Conservation (phyloP, 2,797 vertebrate genomes). For the Antennarius maculatus region DNA sequence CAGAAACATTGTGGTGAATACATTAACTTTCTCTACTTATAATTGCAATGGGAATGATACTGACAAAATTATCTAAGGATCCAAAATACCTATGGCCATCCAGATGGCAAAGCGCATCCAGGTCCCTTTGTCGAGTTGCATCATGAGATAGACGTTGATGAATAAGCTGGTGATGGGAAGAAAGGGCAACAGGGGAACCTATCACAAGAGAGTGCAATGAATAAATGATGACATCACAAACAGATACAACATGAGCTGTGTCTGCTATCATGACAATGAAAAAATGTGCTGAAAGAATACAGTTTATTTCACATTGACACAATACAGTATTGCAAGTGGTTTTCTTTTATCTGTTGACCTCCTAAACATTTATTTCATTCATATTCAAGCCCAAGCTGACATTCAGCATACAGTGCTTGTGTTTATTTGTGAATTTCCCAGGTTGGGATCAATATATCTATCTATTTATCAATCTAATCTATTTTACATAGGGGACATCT, state of each 20-base stretch:
- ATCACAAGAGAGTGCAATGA: slow-evolving; percentile 14
- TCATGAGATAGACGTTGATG: slow-evolving; percentile 97
- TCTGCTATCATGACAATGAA: no score
- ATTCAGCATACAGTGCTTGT: no score
- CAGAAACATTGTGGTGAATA: neutral
- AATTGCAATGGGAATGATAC: neutral
- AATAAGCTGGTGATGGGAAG: slow-evolving; percentile 92
- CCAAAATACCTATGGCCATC: slow-evolving; percentile 88
- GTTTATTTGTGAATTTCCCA: no score
- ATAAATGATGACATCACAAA: neutral
- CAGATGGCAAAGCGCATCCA: slow-evolving; percentile 94
- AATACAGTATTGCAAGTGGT: no score
- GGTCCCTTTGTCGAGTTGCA: slow-evolving; percentile 91
- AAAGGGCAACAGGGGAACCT: slow-evolving; percentile 93
- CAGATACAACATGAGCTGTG: neutral
- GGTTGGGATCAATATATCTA: no score
- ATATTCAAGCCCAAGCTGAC: no score
- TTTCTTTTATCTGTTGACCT: no score
- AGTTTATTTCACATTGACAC: no score
- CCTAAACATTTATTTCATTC: no score
- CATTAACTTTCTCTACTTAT: neutral
- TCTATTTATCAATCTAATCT: no score
- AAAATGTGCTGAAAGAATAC: no score
- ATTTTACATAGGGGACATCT: no score
- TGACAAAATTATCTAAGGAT: neutral